Percentiles rank a stretch among this genome's conserved stretches.
Evolutionary conservation across 1,140 invertebrate species (phyloP).

Genomic region (Saxidomus purpurata): DNA sequence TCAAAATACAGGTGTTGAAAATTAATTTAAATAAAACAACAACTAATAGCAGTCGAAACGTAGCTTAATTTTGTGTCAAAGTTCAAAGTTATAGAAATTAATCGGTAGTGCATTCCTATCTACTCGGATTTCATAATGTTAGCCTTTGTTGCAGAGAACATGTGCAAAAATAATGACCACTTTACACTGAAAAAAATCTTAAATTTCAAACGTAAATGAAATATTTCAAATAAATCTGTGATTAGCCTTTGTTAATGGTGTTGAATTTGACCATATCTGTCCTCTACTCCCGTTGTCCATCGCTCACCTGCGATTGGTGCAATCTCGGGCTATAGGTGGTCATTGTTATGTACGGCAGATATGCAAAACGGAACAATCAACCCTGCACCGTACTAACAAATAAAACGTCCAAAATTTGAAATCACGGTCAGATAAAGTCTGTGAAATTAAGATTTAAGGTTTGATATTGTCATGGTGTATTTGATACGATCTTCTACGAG

Average conservation of each 20-base stretch:
- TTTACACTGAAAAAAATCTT: not conserved
- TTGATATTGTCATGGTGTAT: not conserved
- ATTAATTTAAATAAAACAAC: too few relatives aligned
- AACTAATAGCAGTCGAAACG: not conserved
- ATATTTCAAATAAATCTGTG: slow-evolving; percentile 13
- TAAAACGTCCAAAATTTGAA: not conserved
- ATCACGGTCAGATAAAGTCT: slow-evolving; percentile 4
- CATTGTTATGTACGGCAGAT: slow-evolving; percentile 16
- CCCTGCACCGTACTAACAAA: not conserved
- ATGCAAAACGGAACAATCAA: not conserved
- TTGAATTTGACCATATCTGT: not conserved
- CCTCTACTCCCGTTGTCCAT: not conserved
- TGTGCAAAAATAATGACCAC: slow-evolving; percentile 38
- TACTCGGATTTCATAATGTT: slow-evolving; percentile 3
- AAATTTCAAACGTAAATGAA: slow-evolving; percentile 29
- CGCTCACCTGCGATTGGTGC: not conserved
- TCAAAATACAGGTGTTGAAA: too few relatives aligned
- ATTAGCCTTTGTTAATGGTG: slow-evolving; percentile 14
- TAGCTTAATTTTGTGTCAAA: not conserved
- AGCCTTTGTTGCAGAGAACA: slow-evolving; percentile 18
- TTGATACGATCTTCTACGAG: too few relatives aligned
- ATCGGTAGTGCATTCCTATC: not conserved
- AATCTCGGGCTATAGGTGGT: not conserved
- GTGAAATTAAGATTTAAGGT: slow-evolving; percentile 10
- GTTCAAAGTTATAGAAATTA: not conserved